phyloP scores from a whole-genome alignment of 2,888 invertebrate species.

The Blastobasis adustella region DNA sequence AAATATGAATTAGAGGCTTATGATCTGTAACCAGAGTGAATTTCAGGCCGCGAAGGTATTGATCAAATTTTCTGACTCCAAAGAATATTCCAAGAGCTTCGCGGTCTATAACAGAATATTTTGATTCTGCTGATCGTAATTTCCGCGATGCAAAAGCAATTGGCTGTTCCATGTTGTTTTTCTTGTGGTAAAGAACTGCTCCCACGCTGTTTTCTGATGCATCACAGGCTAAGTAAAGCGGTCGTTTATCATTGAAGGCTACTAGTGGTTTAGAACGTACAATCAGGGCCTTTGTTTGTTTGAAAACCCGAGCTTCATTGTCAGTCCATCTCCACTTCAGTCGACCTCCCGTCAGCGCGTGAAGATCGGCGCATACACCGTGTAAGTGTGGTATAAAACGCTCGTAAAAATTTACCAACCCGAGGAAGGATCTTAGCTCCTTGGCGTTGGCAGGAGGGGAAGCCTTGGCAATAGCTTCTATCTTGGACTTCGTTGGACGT shows the following conservation, averaged over 20 bases:
- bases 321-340: slow-evolving; percentile 7
- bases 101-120: slow-evolving; percentile 9
- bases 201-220: slow-evolving; percentile 5
- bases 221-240: slow-evolving; percentile 1
- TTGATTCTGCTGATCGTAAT: slow-evolving; percentile 4
- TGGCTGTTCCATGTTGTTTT: slow-evolving; percentile 1
- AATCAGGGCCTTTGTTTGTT: neutral
- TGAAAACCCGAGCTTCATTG: slow-evolving; percentile 1
- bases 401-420: slow-evolving; percentile 4
- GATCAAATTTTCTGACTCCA: slow-evolving; percentile 10
- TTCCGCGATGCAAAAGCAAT: slow-evolving; percentile 7
- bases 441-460: neutral
- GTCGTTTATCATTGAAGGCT: slow-evolving; percentile 5
- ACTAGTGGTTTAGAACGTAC: slow-evolving; percentile 3
- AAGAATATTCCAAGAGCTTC: slow-evolving; percentile 10
- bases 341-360: neutral
- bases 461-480: slow-evolving; percentile 4
- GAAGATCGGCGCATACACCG: neutral
- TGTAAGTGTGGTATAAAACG: slow-evolving; percentile 3
- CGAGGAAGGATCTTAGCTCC: slow-evolving; percentile 4
- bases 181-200: slow-evolving; percentile 4
- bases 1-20: slow-evolving; percentile 6
- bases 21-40: slow-evolving; percentile 8
- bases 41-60: slow-evolving; percentile 3
- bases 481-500: slow-evolving; percentile 5